Evolutionary conservation across 2,113 vertebrate genomes (phyloP).

Genomic region (Ptychochromis oligacanthus): DNA sequence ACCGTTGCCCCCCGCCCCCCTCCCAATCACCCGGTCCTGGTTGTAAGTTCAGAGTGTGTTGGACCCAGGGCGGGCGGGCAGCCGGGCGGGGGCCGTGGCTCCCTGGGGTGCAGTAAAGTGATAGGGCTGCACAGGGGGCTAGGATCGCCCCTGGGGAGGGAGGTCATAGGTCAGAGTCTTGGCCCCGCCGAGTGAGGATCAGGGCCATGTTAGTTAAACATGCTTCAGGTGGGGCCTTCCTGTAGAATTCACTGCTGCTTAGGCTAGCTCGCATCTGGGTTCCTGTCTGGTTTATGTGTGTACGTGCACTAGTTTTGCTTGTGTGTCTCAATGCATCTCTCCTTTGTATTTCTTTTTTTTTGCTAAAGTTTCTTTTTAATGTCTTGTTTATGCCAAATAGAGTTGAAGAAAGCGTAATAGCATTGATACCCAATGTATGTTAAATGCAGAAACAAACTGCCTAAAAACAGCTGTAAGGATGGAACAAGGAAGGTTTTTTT

Average conservation of each 20-base stretch:
- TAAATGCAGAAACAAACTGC: not conserved
- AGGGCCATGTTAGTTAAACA: conserved; percentile 56
- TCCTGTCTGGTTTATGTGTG: not conserved
- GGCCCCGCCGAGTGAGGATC: conserved; percentile 19
- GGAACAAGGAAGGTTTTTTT: not conserved
- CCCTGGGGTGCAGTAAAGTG: conserved; percentile 77
- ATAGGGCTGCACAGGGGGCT: conserved; percentile 65
- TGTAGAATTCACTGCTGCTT: conserved; percentile 28
- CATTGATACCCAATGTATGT: not conserved
- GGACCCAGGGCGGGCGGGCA: conserved; percentile 11
- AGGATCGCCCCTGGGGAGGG: conserved; percentile 39
- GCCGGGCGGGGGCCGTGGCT: conserved; percentile 45
- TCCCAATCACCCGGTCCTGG: not conserved
- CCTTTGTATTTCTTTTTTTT: not conserved
- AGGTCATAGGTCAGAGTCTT: conserved; percentile 60
- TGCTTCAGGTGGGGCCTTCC: conserved; percentile 51
- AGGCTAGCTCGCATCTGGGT: conserved; percentile 25
- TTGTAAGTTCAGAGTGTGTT: conserved; percentile 57
- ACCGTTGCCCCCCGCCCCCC: not conserved
- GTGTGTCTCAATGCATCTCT: not conserved
- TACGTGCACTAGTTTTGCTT: not conserved
- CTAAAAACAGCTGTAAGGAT: not conserved
- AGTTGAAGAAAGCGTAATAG: not conserved
- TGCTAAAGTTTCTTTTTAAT: not conserved
- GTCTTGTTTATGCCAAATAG: not conserved